Conservation (phyloP, 2,113 vertebrate genomes). For the Suricata suricatta region DNA sequence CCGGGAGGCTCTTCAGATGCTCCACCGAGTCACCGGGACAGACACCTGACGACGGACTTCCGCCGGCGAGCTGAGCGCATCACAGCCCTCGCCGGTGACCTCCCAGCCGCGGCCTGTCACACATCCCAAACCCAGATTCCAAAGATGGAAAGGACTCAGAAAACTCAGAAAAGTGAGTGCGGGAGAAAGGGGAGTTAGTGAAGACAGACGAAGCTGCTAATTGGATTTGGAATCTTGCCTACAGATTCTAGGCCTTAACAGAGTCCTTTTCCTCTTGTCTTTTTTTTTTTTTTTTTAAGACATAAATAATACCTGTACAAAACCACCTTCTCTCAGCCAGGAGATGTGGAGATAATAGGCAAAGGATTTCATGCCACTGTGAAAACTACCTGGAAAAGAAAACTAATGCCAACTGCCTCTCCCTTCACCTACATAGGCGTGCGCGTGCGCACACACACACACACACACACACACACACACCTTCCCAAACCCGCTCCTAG, state of each 20-base stretch:
- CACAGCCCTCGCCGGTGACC: not conserved
- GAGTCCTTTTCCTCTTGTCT: not conserved
- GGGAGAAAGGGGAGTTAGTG: not conserved
- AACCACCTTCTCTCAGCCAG: not conserved
- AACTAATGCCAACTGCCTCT: not conserved
- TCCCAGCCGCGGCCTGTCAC: not conserved
- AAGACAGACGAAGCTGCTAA: not conserved
- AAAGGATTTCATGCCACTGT: not conserved
- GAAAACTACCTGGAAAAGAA: not conserved
- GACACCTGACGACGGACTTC: not conserved
- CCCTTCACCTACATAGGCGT: not conserved
- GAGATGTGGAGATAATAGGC: not conserved
- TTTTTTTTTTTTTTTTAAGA: not conserved
- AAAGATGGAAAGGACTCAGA: not conserved
- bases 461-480: not conserved
- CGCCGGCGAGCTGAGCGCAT: accelerated
- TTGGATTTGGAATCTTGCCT: not conserved
- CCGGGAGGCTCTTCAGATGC: not conserved
- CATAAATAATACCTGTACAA: not conserved
- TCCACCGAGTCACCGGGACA: accelerated
- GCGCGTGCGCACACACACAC: not conserved
- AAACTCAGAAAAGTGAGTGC: not conserved
- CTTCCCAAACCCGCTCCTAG: not conserved
- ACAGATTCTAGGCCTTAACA: not conserved
- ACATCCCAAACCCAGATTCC: not conserved